Percentiles rank a stretch among this genome's conserved stretches.
phyloP scores from a whole-genome alignment of 2,888 invertebrate species.

The Falcaria lacertinaria region DNA sequence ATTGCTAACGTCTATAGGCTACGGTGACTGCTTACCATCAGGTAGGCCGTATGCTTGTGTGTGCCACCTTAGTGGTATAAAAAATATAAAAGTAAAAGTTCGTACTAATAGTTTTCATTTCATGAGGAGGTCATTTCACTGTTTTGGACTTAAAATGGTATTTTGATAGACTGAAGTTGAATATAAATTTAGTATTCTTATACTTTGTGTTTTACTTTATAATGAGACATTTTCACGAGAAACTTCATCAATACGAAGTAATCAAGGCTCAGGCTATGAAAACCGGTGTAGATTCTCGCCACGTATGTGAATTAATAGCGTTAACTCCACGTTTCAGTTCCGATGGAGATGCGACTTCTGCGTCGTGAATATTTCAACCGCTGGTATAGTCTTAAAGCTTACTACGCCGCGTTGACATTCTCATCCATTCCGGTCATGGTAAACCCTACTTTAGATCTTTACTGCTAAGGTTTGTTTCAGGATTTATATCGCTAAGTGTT shows the following conservation, averaged over 20 bases:
- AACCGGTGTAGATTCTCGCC: not conserved
- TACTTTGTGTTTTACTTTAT: too few relatives aligned
- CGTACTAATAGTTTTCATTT: too few relatives aligned
- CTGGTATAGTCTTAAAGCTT: conserved; percentile 83
- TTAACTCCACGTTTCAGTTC: conserved; percentile 64
- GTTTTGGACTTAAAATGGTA: too few relatives aligned
- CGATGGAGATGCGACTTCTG: conserved; percentile 78
- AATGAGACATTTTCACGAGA: not conserved
- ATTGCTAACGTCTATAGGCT: too few relatives aligned
- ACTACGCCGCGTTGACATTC: conserved; percentile 78
- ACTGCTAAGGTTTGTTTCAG: not conserved
- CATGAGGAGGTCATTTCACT: too few relatives aligned
- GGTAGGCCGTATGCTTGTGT: too few relatives aligned
- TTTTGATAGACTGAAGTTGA: too few relatives aligned
- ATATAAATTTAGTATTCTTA: too few relatives aligned
- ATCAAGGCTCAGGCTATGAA: not conserved
- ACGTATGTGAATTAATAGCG: not conserved
- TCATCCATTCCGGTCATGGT: conserved; percentile 80
- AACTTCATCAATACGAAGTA: not conserved
- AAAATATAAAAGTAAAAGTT: too few relatives aligned
- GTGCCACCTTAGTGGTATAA: too few relatives aligned
- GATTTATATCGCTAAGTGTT: not conserved
- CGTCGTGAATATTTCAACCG: conserved; percentile 83
- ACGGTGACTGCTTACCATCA: too few relatives aligned
- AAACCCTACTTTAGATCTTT: conserved; percentile 28